Base-by-base conservation (phyloP, 2,888 invertebrate species). In the Sclerodermus sp. region DNA sequence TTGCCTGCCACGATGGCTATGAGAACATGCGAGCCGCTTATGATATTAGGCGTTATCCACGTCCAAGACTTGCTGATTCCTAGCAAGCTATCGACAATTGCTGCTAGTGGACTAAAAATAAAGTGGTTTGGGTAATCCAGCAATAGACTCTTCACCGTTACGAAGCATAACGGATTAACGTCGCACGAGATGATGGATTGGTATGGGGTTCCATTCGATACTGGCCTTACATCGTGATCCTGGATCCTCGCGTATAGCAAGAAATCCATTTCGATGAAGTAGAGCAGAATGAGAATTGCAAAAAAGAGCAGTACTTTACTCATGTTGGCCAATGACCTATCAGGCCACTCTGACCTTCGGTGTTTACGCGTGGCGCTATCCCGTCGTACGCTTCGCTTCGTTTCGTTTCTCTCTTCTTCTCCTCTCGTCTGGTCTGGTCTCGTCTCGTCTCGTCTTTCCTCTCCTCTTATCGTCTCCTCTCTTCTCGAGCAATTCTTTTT, bases 101-200 rank as follows among this genome's bases (percentile, higher is more conserved):
- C 84, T n/a, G 90, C 89, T 39, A 90, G 74, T 0, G 93, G 93
- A 1, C 88, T 88, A 67, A 92, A 87, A 15, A 93, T 79, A 69
- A 92, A 94, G 68, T 91, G 90, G 71, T 92, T 93, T 3, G 89
- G 84, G 57, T 90, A 91, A 73, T 93, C 93, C 42, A 91, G 80
- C 81, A 93, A 84, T 47, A 93, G 75, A 1, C 88, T 88, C 78
- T 94, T 94, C 0, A 91, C 89, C 0, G 92, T 92, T 1, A 93
- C 86, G 64, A 88, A 85, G 70, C 91, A 91, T 13, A 90, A 71
- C 0, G 91, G 91, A 65, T 89, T 88, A 29, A 89, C 81, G 40
- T 82, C 82, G 68, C 90, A 90, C 14, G 85, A 83, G n/a, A 90
- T 71, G 84, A 85, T 84, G 0, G 70, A 62, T 23, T 39, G 2